Evolutionary conservation across 2,888 invertebrate genomes (phyloP).

Genomic region (Torymus tubicola): DNA sequence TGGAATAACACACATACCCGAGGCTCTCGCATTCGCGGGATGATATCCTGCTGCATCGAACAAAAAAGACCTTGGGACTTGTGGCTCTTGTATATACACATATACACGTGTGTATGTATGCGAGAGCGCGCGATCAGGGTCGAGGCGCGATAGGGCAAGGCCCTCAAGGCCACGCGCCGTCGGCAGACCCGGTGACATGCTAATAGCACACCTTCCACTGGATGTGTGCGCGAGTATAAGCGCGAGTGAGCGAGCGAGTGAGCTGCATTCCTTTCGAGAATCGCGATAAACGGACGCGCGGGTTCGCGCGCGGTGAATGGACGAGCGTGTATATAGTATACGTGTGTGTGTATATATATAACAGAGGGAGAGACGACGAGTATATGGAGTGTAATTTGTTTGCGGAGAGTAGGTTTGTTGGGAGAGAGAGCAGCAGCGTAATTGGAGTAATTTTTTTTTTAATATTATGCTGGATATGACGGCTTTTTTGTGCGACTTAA

Average conservation of each 20-base stretch:
- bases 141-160: constrained; percentile 66
- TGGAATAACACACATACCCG: background rate
- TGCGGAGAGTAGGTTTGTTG: background rate
- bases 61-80: constrained; percentile 65
- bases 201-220: constrained; percentile 50
- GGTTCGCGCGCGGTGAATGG: no score
- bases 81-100: no score
- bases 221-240: background rate
- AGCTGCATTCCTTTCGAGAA: background rate
- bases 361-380: background rate
- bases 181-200: constrained; percentile 57
- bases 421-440: background rate
- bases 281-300: constrained; percentile 16
- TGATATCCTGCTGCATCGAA: constrained; percentile 62
- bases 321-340: no score
- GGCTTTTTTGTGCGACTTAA: no score
- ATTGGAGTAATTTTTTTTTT: background rate
- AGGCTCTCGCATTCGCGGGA: background rate
- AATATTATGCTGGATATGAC: no score
- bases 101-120: background rate
- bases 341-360: no score
- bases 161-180: constrained; percentile 65
- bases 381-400: constrained; percentile 13
- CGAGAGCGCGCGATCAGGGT: constrained; percentile 58
- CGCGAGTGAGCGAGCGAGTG: background rate